Base-by-base conservation (phyloP, 2,113 vertebrate genomes). In the Thunnus thynnus region DNA sequence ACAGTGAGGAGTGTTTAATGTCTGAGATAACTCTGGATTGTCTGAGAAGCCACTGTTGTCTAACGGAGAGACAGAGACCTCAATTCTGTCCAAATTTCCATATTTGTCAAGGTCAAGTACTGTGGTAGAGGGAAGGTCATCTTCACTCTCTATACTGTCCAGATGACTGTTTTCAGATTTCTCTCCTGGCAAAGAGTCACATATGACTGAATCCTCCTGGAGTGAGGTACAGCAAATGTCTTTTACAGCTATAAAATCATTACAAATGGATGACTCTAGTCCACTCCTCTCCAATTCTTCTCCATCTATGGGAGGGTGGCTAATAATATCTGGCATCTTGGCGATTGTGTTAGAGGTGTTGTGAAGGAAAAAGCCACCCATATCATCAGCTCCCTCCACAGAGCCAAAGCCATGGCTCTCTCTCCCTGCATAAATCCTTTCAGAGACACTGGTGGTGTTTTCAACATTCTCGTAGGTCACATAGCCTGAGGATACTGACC, bases 251-350 rank as follows among this genome's bases (percentile, higher is more conserved):
- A 56, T 56, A 57, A 78, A 48, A 63, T 88, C 20, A 46, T 30
- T n/a, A 64, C 62, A 57, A 16, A 86, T 41, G 1, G 68, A 57
- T 0, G 63, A 80, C 17, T 87, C 82, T n/a, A 69, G 46, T 22
- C 79, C 78, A 82, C 65, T 86, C 22, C 65, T 88, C 52, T 94
- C 93, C 13, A 94, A 48, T 27, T 92, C 83, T 13, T 93, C 90
- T 58, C 89, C 93, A 75, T 95, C 94, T 32, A 94, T 71, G 7
- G 92, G 92, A 30, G 92, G 88, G 25, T 93, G 84, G 75, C 72
- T 91, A 10, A 94, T 93, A 67, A 95, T 94, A 85, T 92, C 88
- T 25, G 88, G 89, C 78, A 81, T 87, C 44, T 82, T 90, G 48
- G 73, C 18, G 9, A 86, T 80, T 61, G 83, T 78, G 18, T 86